These are phyloP conservation scores for Tupaia tana DNA, from an alignment of 2,113 vertebrate genomes.

Conservation along the genomic window DNA sequence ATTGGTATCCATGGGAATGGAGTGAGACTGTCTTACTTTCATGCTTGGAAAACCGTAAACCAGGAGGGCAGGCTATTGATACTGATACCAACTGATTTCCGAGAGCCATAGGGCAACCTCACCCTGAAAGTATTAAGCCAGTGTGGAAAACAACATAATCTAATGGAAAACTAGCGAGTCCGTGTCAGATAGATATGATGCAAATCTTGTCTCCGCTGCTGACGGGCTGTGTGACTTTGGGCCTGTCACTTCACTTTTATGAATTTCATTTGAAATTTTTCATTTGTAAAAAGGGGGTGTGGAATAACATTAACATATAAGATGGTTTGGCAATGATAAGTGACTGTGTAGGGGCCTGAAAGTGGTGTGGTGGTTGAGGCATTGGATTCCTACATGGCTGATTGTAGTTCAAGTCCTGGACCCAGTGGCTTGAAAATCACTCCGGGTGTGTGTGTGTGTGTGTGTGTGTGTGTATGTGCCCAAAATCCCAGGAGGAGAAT, in stretches of 20 bases:
- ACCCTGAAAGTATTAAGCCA: neutral
- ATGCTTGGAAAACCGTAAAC: conserved; percentile 19
- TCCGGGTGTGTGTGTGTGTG: too few relatives aligned
- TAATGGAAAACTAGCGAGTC: neutral
- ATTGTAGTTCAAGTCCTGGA: too few relatives aligned
- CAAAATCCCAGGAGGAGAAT: too few relatives aligned
- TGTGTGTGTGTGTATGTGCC: too few relatives aligned
- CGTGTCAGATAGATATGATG: neutral
- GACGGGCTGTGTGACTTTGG: neutral
- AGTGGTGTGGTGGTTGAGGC: too few relatives aligned
- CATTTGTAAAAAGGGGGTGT: neutral
- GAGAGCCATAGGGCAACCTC: neutral
- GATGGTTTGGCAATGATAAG: neutral
- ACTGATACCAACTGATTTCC: neutral
- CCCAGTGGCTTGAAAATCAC: too few relatives aligned
- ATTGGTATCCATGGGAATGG: conserved; percentile 38
- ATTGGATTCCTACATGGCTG: too few relatives aligned
- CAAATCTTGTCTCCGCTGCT: neutral
- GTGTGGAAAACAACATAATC: neutral
- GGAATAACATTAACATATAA: neutral
- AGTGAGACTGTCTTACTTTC: conserved; percentile 17
- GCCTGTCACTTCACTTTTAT: neutral
- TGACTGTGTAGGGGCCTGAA: too few relatives aligned
- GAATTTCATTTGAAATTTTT: neutral
- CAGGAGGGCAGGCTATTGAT: neutral